Base-by-base conservation (phyloP, 2,888 invertebrate genomes). In the Athalia cordata region DNA sequence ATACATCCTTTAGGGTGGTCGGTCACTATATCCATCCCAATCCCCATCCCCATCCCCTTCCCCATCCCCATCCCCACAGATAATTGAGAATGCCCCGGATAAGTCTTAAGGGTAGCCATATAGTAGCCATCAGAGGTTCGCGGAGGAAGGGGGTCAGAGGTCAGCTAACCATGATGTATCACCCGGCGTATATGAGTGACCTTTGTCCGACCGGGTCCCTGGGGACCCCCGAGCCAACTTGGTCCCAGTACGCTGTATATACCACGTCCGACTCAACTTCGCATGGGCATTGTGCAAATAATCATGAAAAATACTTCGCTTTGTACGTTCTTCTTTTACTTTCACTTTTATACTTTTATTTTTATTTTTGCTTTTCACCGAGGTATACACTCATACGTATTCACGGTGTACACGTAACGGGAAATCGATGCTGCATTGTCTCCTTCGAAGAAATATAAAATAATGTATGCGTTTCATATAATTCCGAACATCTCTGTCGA, bases 91-190 rank as follows among this genome's bases (percentile, higher is more conserved):
- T 85, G 84, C 85, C 83, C 83, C 83, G 86, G 84, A 81, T 80
- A 82, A 83, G 84, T 86, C 87, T 86, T 85, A 84, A 79, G 83
- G 82, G 80, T 78, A 82, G 81, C 81, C 83, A 80, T 82, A 67
- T 66, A 66, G n/a, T 67, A 77, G 79, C 72, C 81, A 77, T 57
- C 76, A 68, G 29, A 29, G 79, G 79, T 78, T 82, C 80, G 80
- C 74, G 80, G 82, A 65, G n/a, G 57, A 57, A 78, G 67, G 64
- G 55, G 13, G 29, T 61, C 79, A 81, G 81, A 80, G 81, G 78
- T 81, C 79, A 70, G 79, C 86, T 88, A 88, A 88, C 86, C 87
- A 87, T 88, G 88, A 88, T 88, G 85, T 88, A 88, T 87, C 86
- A 84, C 82, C 84, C 82, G 77, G 82, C 84, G 84, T 85, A 84